Evolutionary conservation across 2,888 invertebrate genomes (phyloP).

Genomic region (Apoda limacodes): DNA sequence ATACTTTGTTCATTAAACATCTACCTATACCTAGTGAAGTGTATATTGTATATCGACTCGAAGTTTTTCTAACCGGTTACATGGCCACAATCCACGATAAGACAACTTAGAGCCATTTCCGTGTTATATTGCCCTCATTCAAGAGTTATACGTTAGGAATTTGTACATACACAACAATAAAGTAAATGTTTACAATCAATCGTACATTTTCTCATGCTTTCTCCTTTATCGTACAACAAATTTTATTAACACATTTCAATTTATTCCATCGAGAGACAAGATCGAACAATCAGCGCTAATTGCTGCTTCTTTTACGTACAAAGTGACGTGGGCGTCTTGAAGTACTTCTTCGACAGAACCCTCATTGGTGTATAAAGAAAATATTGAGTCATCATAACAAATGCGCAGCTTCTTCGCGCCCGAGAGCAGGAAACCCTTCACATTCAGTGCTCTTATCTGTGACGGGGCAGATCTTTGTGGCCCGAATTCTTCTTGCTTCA

Average conservation of each 20-base stretch:
- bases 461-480: conserved; percentile 59
- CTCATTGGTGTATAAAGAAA: conserved; percentile 51
- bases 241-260: conserved; percentile 63
- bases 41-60: background rate
- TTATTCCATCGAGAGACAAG: conserved; percentile 40
- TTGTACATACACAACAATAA: conserved; percentile 31
- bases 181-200: conserved; percentile 43
- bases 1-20: background rate
- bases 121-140: conserved; percentile 32
- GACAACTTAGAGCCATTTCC: conserved; percentile 24
- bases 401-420: conserved; percentile 46
- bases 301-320: conserved; percentile 56
- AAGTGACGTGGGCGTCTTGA: conserved; percentile 34
- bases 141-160: conserved; percentile 32
- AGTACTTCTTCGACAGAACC: conserved; percentile 36
- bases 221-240: conserved; percentile 49
- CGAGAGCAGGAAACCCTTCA: conserved; percentile 53
- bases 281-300: conserved; percentile 56
- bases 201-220: conserved; percentile 48
- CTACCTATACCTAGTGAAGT: too few relatives aligned
- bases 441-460: conserved; percentile 60
- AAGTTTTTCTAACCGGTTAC: conserved; percentile 14
- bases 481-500: conserved; percentile 52
- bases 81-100: too few relatives aligned
- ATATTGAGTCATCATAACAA: conserved; percentile 68